Conservation (phyloP, 2,797 vertebrate species). For the Chelonia mydas region DNA sequence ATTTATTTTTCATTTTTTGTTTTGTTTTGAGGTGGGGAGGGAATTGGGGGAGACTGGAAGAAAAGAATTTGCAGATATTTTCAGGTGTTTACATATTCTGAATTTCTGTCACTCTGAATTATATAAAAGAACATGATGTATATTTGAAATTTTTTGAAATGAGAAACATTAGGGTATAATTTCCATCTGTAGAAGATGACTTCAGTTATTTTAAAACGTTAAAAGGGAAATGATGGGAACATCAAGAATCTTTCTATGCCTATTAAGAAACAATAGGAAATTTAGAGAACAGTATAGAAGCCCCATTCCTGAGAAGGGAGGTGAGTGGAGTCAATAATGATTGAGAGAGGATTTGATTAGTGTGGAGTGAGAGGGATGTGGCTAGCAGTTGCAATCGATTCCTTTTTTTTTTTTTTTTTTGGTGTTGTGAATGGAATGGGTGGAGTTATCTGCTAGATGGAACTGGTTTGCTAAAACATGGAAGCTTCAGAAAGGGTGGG, state of each 20-base stretch:
- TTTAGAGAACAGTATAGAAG: rapidly evolving
- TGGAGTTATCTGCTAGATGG: rapidly evolving
- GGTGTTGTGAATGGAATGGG: neutral
- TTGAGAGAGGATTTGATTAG: neutral
- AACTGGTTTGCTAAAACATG: neutral
- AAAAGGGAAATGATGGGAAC: neutral
- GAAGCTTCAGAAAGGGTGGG: neutral
- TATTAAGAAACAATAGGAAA: neutral
- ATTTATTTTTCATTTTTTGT: neutral
- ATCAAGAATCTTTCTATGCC: neutral
- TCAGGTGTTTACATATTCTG: neutral
- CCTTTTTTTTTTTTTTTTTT: neutral
- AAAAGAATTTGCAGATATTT: neutral
- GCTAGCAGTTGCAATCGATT: neutral
- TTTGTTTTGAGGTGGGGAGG: neutral
- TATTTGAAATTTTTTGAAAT: neutral
- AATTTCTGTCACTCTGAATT: neutral
- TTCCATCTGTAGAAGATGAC: too few species aligned
- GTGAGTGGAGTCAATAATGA: neutral
- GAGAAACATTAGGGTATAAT: neutral
- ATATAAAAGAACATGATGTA: neutral
- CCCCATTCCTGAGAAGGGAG: neutral
- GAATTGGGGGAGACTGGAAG: neutral
- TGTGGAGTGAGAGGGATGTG: neutral
- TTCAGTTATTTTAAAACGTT: neutral